Conservation (phyloP, 2,113 vertebrate genomes). For the Gadus chalcogrammus region DNA sequence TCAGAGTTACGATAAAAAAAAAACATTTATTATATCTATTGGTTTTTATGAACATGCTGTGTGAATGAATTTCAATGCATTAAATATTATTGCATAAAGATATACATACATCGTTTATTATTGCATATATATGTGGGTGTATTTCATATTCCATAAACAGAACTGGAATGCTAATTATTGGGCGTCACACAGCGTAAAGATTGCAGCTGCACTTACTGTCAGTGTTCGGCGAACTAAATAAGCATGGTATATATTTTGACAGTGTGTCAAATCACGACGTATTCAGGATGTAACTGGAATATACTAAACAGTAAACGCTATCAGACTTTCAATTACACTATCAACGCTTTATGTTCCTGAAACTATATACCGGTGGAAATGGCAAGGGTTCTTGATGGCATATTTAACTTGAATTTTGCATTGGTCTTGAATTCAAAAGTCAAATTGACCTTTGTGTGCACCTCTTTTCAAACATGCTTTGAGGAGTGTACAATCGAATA, state of each 20-base stretch:
- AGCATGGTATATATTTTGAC: constrained; percentile 76
- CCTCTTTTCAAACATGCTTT: too few relatives aligned
- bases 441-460: too few relatives aligned
- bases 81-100: constrained; percentile 9
- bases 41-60: constrained; percentile 55
- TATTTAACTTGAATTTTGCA: too few relatives aligned
- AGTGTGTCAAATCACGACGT: constrained; percentile 65
- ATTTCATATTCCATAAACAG: constrained; percentile 55
- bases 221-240: constrained; percentile 76
- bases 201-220: constrained; percentile 79
- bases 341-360: too few relatives aligned
- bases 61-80: constrained; percentile 23
- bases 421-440: too few relatives aligned
- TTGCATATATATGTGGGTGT: constrained; percentile 25
- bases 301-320: too few relatives aligned
- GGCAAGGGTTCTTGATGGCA: too few relatives aligned
- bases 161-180: constrained; percentile 83
- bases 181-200: constrained; percentile 85
- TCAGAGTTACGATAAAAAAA: constrained; percentile 39
- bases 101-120: constrained; percentile 13
- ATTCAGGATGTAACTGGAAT: too few relatives aligned
- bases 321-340: too few relatives aligned
- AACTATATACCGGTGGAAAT: too few relatives aligned
- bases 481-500: too few relatives aligned
- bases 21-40: constrained; percentile 13